Conservation (phyloP, 2,797 vertebrate species). For the Oceanodroma leucorhoa region DNA sequence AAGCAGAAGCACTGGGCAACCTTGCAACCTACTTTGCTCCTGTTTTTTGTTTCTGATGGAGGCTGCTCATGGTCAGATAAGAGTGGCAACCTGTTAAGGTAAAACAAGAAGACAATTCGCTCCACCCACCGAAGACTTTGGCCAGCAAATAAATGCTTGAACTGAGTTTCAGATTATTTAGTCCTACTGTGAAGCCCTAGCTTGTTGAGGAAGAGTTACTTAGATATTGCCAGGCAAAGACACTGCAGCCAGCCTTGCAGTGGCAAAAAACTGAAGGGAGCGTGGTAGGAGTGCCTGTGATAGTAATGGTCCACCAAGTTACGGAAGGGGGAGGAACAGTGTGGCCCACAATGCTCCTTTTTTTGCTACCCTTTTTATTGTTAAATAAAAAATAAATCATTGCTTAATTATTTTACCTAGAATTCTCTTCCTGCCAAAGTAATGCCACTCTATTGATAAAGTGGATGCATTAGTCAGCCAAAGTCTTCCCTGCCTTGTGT, state of each 20-base stretch:
- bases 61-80: neutral
- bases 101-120: neutral
- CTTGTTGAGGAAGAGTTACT: neutral
- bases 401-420: conserved; percentile 5
- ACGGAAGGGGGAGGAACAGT: neutral
- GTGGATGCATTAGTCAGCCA: neutral
- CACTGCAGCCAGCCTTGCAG: neutral
- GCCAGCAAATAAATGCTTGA: neutral
- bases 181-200: neutral
- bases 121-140: neutral
- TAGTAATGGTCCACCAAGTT: neutral
- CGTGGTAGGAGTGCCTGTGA: neutral
- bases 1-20: neutral
- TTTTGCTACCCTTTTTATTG: neutral
- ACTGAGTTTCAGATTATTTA: neutral
- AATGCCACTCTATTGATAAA: neutral
- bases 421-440: neutral
- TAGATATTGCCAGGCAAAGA: neutral
- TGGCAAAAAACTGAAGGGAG: neutral
- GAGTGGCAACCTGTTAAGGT: neutral
- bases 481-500: neutral
- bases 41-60: neutral
- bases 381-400: neutral
- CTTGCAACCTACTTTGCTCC: neutral
- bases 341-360: neutral